phyloP scores from a whole-genome alignment of 1,140 invertebrate genomes.

The Bombus confusus region DNA sequence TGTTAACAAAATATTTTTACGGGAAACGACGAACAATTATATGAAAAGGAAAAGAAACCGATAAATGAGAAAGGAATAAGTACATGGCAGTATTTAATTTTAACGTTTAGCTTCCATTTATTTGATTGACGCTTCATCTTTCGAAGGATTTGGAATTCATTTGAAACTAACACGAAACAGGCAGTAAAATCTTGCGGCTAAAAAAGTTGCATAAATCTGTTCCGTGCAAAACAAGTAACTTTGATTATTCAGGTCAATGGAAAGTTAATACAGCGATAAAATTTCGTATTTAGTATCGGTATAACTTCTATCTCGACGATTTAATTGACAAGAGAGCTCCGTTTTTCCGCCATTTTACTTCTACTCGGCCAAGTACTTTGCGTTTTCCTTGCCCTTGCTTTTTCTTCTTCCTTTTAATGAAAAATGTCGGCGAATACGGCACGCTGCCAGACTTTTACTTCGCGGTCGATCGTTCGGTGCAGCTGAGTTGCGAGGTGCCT shows the following conservation, averaged over 20 bases:
- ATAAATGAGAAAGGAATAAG: not conserved
- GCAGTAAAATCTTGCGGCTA: too few relatives aligned
- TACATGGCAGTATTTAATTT: too few relatives aligned
- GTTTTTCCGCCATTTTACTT: slow-evolving; percentile 32
- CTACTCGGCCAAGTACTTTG: slow-evolving; percentile 18
- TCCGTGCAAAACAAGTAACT: not conserved
- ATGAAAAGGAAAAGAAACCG: not conserved
- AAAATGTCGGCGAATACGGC: slow-evolving; percentile 34
- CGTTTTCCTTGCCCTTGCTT: slow-evolving; percentile 9
- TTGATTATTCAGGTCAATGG: not conserved
- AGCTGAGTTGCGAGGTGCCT: slow-evolving; percentile 16
- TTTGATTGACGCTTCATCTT: too few relatives aligned
- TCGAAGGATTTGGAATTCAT: too few relatives aligned
- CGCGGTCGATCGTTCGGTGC: slow-evolving; percentile 42
- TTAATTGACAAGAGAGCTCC: slow-evolving; percentile 16
- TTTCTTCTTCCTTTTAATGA: slow-evolving; percentile 10
- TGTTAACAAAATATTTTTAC: not conserved
- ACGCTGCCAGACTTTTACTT: slow-evolving; percentile 46
- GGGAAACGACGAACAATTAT: not conserved
- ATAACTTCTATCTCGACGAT: slow-evolving; percentile 6
- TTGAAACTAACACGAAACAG: too few relatives aligned
- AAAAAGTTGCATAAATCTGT: not conserved
- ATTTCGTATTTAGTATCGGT: not conserved
- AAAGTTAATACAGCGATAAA: not conserved
- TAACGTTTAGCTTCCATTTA: too few relatives aligned